These are phyloP conservation scores for Sebastes fasciatus DNA, from an alignment of 2,113 vertebrate genomes.

Conservation along the genomic window DNA sequence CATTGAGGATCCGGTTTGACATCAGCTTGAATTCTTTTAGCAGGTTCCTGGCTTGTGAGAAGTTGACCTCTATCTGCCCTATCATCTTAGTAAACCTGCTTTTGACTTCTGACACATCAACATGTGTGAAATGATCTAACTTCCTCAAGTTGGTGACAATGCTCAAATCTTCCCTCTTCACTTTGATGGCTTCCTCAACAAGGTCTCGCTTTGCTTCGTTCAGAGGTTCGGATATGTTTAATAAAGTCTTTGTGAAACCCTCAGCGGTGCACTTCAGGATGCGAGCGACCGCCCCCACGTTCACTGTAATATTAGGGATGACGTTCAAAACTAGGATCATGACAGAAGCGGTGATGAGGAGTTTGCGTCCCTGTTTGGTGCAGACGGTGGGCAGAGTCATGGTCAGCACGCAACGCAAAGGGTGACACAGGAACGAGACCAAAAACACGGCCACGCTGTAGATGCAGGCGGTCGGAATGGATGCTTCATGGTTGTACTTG, in stretches of 20 bases:
- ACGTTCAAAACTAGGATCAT: slow-evolving; percentile 86
- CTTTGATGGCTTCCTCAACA: slow-evolving; percentile 61
- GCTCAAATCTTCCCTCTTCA: not conserved
- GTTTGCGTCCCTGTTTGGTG: slow-evolving; percentile 88
- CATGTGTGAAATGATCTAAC: slow-evolving; percentile 78
- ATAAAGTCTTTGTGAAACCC: slow-evolving; percentile 86
- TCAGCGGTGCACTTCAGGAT: slow-evolving; percentile 89
- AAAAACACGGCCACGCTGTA: slow-evolving; percentile 83
- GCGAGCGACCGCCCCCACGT: slow-evolving; percentile 82
- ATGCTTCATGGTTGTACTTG: slow-evolving; percentile 75
- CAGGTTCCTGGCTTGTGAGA: slow-evolving; percentile 79
- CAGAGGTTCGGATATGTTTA: slow-evolving; percentile 87
- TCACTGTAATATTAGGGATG: slow-evolving; percentile 88
- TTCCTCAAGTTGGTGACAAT: slow-evolving; percentile 67
- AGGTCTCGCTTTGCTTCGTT: slow-evolving; percentile 81
- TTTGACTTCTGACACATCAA: slow-evolving; percentile 82
- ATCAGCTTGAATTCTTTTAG: slow-evolving; percentile 71
- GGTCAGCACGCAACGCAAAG: slow-evolving; percentile 90
- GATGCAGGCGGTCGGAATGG: slow-evolving; percentile 45
- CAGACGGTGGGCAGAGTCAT: slow-evolving; percentile 89
- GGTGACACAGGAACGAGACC: slow-evolving; percentile 86
- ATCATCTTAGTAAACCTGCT: slow-evolving; percentile 76
- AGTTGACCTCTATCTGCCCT: slow-evolving; percentile 84
- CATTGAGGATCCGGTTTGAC: slow-evolving; percentile 85
- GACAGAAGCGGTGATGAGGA: slow-evolving; percentile 87